Base-by-base conservation (phyloP, 2,888 invertebrate species). In the Graphium colonna region DNA sequence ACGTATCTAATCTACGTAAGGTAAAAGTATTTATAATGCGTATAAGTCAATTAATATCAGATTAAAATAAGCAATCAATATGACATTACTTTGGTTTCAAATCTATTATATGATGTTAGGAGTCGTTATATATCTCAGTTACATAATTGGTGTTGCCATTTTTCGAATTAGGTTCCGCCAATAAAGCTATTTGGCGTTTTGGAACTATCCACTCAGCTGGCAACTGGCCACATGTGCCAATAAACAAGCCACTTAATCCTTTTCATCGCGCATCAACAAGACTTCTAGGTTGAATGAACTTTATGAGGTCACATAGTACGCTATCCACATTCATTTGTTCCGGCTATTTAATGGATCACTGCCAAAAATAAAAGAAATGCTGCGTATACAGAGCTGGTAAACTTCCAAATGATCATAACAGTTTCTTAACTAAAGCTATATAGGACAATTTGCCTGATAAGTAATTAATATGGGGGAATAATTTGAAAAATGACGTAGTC, bases 221-320 rank as follows among this genome's bases (percentile, higher is more conserved):
- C 52, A 28, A 9, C 9, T 13, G 21, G 47, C 52, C 52, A 53
- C 38, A 38, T 48, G 17, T 46, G 47, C 48, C 43, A 43, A 43
- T 53, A 53, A 53, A 53, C 38, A 48, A 28, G 9, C 31, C 48
- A 39, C 18, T 43, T 53, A 48, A 53, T 53, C 42, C 52, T 39
- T 53, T 53, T 31, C 17, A 53, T 48, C 43, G 31, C 9, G 28
- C 10, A 40, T 40, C 9, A 15, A 36, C 31, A 52, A 52, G 47
- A 47, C 40, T 46, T 33, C 18, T 52, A 3, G 39, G 52, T 48
- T 48, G 43, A 48, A 48, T 43, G 43, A 53, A 53, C 48, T 47
- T 16, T 33, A 39, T 40, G 13, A n/a, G 36, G 36, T 33, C 33
- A 49, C 12, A 36, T 4, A n/a, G 16, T n/a, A 42, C 26, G 26